Conservation (phyloP, 2,888 invertebrate genomes). For the Phalera bucephala region DNA sequence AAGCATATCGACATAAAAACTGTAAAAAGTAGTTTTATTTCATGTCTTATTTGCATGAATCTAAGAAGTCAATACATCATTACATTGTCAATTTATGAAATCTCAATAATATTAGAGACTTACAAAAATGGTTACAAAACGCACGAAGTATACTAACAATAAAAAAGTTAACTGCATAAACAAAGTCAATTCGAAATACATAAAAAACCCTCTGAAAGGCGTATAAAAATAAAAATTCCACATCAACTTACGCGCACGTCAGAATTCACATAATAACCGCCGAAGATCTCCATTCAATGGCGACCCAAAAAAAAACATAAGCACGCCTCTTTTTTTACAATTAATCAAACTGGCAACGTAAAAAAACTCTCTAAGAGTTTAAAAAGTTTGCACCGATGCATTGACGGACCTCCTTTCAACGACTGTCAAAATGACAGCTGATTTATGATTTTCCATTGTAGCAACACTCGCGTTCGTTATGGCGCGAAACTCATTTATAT, state of each 20-base stretch:
- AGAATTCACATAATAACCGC: conserved; percentile 36
- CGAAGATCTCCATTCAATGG: conserved; percentile 49
- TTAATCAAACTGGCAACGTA: conserved; percentile 61
- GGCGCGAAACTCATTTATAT: conserved; percentile 76
- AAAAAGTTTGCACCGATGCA: conserved; percentile 78
- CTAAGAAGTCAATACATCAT: no score
- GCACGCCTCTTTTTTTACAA: conserved; percentile 54
- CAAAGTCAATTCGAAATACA: background rate
- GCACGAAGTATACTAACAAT: background rate
- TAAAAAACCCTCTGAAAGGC: background rate
- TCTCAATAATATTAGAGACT: background rate
- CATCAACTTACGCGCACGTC: conserved; percentile 1
- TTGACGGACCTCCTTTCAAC: conserved; percentile 76
- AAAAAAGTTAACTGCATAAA: background rate
- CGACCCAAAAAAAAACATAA: conserved; percentile 38
- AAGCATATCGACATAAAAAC: no score
- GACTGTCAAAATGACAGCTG: conserved; percentile 76
- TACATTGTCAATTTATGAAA: no score
- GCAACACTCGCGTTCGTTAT: conserved; percentile 71
- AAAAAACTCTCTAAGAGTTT: conserved; percentile 53
- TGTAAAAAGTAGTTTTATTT: no score
- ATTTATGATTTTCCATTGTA: conserved; percentile 78
- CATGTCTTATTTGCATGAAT: no score
- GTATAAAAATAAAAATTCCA: conserved; percentile 1
- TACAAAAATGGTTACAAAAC: background rate